Evolutionary conservation across 2,797 vertebrate species (phyloP), one percentile per base, ranked within the genome.

Genomic region (Buphagus erythrorhynchus): DNA sequence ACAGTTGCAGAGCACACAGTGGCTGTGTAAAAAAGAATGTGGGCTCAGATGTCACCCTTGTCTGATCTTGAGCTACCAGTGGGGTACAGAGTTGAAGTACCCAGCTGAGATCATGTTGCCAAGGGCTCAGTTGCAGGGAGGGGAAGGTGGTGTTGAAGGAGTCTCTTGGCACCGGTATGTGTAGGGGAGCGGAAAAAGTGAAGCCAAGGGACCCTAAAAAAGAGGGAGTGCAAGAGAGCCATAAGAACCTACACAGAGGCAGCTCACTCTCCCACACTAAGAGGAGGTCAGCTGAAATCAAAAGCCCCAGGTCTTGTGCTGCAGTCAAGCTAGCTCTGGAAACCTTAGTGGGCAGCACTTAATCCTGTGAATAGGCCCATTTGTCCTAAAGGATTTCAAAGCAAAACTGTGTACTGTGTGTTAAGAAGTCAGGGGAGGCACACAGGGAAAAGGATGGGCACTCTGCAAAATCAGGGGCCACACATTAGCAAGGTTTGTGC

Each of bases 21-120:
- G 71, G 69, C 91, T 4, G 0, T 45, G 38, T 89, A 83, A 95
- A 86, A 90, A 75, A 93, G 88, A 76, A n/a, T 74, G 69, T 71
- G 43, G 79, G 88, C 86, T 97, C 95, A 90, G 84, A 90, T 96
- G 71, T 95, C 88, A 86, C 93, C 92, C 93, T 88, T 91, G 96
- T 69, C 72, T 90, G 93, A 84, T 91, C 88, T 88, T 93, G 91
- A 94, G 82, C 91, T 69, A 75, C 33, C 6, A 2, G 10, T 72
- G 72, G 51, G 40, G 48, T 76, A 78, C 36, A 54, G 80, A 84
- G 78, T 88, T 58, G 92, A 90, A 82, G 75, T 68, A 79, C 43
- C 45, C 54, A 29, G 58, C 72, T 71, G 75, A 66, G 74, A 87
- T 94, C 79, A 3, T 29, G 58, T 94, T 93, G 66, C 85, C 40